These are phyloP conservation scores for Cheilosia soror DNA, from an alignment of 2,888 invertebrate species.

Conservation along the genomic window DNA sequence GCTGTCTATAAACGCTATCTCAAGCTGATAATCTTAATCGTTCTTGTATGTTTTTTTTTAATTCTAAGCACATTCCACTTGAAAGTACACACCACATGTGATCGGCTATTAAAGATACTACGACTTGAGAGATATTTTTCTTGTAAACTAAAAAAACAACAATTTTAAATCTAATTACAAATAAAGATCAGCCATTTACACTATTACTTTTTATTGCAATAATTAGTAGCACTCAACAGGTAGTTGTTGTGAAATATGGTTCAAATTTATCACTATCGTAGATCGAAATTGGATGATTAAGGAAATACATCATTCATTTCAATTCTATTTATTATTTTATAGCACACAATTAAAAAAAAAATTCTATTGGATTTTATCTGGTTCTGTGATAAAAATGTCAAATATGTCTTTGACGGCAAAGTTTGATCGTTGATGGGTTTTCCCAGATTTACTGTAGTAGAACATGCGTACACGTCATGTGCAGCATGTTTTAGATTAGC, in stretches of 20 bases:
- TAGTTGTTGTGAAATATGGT: background rate
- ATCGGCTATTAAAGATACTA: background rate
- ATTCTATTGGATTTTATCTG: background rate
- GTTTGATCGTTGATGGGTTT: background rate
- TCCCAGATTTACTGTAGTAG: too few relatives aligned
- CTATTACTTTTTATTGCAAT: background rate
- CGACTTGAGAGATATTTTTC: background rate
- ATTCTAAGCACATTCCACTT: background rate
- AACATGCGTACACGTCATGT: too few relatives aligned
- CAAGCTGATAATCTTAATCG: conserved; percentile 2
- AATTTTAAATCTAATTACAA: background rate
- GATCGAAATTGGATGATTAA: background rate
- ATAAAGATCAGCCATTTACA: background rate
- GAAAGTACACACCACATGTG: background rate
- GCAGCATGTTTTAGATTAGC: too few relatives aligned
- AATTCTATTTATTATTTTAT: conserved; percentile 1
- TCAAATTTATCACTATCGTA: background rate
- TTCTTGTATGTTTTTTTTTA: background rate
- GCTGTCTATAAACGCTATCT: background rate
- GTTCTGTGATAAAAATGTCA: background rate
- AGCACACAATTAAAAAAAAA: background rate
- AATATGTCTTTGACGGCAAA: background rate
- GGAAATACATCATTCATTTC: background rate
- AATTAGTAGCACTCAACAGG: background rate
- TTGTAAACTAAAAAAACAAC: background rate